These are phyloP conservation scores for Tonatia bakeri DNA, from an alignment of 2,113 vertebrate species.

Conservation along the genomic window DNA sequence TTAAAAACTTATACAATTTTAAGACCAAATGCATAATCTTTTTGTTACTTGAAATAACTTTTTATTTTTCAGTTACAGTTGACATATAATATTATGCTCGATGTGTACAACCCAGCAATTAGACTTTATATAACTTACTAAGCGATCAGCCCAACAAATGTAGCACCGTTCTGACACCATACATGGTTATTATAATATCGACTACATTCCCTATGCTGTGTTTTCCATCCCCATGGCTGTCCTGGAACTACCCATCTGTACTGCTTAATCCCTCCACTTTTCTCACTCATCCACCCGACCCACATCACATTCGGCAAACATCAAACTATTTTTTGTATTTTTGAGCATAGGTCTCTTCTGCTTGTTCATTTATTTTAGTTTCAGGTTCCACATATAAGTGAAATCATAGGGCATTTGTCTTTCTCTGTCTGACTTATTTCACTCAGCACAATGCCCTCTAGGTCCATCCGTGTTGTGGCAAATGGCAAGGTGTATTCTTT, in stretches of 20 bases:
- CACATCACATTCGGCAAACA: neutral
- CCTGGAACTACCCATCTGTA: neutral
- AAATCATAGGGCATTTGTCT: neutral
- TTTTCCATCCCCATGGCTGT: neutral
- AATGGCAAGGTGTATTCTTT: too few species aligned
- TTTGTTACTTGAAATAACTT: neutral
- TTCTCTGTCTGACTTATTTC: neutral
- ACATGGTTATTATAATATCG: neutral
- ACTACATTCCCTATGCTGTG: rapidly evolving
- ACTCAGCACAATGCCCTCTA: neutral
- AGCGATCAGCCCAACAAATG: neutral
- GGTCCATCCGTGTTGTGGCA: neutral
- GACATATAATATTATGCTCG: neutral
- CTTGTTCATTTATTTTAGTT: neutral
- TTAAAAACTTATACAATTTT: neutral
- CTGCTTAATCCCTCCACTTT: neutral
- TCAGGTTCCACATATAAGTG: neutral
- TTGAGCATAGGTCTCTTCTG: neutral
- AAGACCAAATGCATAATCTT: neutral
- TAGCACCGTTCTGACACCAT: neutral
- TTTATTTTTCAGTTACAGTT: neutral
- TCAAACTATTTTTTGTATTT: neutral
- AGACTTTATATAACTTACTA: neutral
- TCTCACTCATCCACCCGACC: neutral
- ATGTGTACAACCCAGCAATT: neutral